Conservation (phyloP, 2,113 vertebrate genomes). For the Sminthopsis crassicaudata region DNA sequence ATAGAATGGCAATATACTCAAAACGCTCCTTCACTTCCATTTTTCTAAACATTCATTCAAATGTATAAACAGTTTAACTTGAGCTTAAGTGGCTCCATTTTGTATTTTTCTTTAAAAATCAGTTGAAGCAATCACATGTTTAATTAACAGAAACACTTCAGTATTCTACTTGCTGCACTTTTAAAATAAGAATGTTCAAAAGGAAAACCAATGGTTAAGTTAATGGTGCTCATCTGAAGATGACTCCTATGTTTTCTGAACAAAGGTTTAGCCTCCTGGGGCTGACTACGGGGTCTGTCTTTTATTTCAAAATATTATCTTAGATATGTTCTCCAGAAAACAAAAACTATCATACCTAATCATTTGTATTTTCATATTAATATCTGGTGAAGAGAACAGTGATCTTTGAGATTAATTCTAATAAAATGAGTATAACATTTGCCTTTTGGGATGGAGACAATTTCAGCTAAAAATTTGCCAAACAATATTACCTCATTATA, state of each 20-base stretch:
- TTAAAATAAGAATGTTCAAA: slow-evolving; percentile 14
- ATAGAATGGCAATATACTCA: not conserved
- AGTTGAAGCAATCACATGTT: slow-evolving; percentile 13
- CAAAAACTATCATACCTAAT: not conserved
- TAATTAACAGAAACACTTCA: not conserved
- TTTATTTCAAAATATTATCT: not conserved
- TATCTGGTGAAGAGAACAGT: not conserved
- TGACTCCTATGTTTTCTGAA: not conserved
- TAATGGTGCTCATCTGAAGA: not conserved
- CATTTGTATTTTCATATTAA: not conserved
- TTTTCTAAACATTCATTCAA: not conserved
- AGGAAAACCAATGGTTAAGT: not conserved
- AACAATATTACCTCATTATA: not conserved
- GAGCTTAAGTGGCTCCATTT: not conserved
- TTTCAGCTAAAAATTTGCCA: not conserved
- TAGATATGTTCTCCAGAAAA: not conserved
- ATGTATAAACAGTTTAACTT: not conserved
- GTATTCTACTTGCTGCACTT: slow-evolving; percentile 1
- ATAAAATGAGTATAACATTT: not conserved
- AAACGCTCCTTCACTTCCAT: not conserved
- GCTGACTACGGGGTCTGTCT: not conserved
- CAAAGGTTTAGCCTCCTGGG: not conserved
- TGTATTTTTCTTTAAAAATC: not conserved
- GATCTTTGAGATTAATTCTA: not conserved
- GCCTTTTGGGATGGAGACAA: not conserved